A percentile compares a stretch with the other conserved stretches of the same genome.
These are phyloP conservation scores for Vultur gryphus DNA, from an alignment of 2,797 vertebrate species.

Conservation along the genomic window DNA sequence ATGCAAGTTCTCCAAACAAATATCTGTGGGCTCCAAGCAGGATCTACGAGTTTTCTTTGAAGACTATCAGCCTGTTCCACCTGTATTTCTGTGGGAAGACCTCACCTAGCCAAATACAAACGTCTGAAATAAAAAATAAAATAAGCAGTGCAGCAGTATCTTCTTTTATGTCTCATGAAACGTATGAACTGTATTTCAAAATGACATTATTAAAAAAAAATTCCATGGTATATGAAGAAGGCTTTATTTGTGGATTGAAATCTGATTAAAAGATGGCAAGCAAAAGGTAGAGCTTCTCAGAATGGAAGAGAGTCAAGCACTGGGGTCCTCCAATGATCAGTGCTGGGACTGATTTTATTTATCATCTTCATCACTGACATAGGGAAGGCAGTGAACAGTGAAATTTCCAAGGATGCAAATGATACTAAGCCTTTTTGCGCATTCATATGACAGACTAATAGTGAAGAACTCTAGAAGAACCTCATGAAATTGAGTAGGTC, in stretches of 20 bases:
- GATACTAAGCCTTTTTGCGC: neutral
- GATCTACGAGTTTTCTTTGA: neutral
- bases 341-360: neutral
- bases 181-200: neutral
- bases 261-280: neutral
- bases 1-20: neutral
- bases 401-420: neutral
- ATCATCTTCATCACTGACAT: neutral
- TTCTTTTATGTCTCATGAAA: neutral
- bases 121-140: neutral
- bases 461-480: neutral
- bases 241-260: neutral
- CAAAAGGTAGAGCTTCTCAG: neutral
- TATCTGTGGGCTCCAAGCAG: neutral
- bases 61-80: neutral
- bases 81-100: neutral
- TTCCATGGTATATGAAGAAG: neutral
- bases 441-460: neutral
- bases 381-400: neutral
- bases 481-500: neutral
- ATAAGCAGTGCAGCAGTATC: neutral
- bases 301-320: neutral
- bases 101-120: neutral
- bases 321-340: neutral
- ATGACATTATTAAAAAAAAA: neutral